These are phyloP conservation scores for Molossus molossus DNA, from an alignment of 2,797 vertebrate species.

Conservation along the genomic window DNA sequence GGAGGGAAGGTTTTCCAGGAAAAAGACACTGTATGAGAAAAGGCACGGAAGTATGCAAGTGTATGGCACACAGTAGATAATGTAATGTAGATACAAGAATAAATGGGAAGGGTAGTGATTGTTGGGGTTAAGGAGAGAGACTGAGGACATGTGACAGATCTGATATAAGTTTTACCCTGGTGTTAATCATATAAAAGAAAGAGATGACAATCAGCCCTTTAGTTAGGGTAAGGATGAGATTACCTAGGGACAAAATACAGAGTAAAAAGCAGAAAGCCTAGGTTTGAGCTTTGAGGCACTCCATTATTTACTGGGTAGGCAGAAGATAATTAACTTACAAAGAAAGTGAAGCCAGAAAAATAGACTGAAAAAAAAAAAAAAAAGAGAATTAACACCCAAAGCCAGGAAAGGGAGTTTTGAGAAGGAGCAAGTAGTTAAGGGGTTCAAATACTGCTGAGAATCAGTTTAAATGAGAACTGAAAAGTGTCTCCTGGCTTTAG, in stretches of 20 bases:
- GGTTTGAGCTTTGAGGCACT: neutral
- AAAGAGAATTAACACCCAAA: neutral
- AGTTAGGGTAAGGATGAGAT: neutral
- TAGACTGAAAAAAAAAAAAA: neutral
- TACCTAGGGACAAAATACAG: neutral
- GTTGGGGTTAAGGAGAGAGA: neutral
- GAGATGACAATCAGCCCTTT: slow-evolving; percentile 7
- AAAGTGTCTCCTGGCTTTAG: neutral
- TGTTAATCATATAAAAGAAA: neutral
- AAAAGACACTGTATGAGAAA: neutral
- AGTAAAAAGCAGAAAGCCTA: neutral
- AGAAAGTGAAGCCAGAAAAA: neutral
- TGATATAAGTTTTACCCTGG: neutral
- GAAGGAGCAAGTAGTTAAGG: neutral
- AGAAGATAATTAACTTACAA: neutral
- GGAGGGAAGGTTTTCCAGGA: neutral
- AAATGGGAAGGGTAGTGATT: neutral
- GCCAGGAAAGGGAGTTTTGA: neutral
- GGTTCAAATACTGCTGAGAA: neutral
- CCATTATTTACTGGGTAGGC: neutral
- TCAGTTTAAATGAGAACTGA: neutral
- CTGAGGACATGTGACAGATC: neutral
- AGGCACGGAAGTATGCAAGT: neutral
- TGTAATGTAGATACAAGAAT: neutral
- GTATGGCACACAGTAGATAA: neutral